phyloP scores from a whole-genome alignment of 1,140 invertebrate genomes.

The Drosophila truncata region DNA sequence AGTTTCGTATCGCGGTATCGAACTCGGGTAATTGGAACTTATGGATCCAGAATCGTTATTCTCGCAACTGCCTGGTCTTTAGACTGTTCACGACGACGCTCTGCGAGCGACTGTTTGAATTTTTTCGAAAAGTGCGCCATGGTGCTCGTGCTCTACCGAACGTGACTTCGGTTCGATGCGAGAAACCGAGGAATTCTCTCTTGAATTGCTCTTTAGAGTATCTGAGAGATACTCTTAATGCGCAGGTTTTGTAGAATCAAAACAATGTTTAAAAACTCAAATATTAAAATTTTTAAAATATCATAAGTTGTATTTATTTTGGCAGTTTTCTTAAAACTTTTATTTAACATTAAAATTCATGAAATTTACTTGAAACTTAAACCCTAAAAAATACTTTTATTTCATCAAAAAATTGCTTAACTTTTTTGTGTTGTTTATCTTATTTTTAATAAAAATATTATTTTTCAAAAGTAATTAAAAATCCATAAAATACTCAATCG shows the following conservation, averaged over 20 bases:
- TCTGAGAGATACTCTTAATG: neutral
- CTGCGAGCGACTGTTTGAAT: conserved; percentile 17
- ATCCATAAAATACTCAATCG: neutral
- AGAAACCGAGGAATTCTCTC: conserved; percentile 5
- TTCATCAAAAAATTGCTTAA: no score
- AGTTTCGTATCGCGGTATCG: conserved; percentile 36
- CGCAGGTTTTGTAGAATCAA: conserved; percentile 5
- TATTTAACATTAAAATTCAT: no score
- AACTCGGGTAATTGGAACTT: conserved; percentile 3
- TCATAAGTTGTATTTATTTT: neutral
- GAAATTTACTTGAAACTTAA: neutral
- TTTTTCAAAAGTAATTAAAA: neutral
- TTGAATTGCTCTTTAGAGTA: neutral
- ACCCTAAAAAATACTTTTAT: neutral
- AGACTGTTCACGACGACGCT: conserved; percentile 17
- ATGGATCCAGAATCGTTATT: conserved; percentile 9
- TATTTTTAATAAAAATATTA: neutral
- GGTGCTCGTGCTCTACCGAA: conserved; percentile 3
- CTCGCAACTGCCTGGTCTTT: conserved; percentile 10
- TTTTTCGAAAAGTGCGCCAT: conserved; percentile 10
- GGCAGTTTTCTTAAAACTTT: neutral
- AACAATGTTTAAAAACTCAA: neutral
- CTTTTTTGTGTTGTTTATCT: no score
- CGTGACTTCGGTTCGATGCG: neutral
- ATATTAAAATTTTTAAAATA: neutral